A percentile compares a stretch with the other conserved stretches of the same genome.
These are phyloP conservation scores for Drosophila kanapiae DNA, from an alignment of 1,140 invertebrate genomes.

Conservation along the genomic window DNA sequence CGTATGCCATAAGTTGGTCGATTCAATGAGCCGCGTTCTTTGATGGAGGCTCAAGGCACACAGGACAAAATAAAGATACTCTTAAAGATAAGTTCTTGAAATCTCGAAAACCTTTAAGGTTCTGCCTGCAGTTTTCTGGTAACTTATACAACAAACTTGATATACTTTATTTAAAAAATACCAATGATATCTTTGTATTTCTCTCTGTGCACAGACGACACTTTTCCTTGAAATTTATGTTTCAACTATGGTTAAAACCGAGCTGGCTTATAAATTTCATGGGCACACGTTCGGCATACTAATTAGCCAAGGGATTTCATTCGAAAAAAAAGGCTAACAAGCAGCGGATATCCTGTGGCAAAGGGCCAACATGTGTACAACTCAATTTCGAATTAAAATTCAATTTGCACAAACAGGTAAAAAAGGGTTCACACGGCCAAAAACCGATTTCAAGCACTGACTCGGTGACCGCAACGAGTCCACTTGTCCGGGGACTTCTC, in stretches of 20 bases:
- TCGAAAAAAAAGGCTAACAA: slow-evolving; percentile 47
- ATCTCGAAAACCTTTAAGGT: no score
- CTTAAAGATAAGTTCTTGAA: not conserved
- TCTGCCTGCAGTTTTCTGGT: not conserved
- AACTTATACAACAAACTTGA: no score
- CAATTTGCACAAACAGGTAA: slow-evolving; percentile 70
- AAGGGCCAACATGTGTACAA: slow-evolving; percentile 66
- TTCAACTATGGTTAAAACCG: slow-evolving; percentile 26
- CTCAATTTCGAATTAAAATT: slow-evolving; percentile 74
- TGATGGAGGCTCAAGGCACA: slow-evolving; percentile 18
- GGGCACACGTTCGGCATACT: slow-evolving; percentile 62
- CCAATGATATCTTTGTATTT: not conserved
- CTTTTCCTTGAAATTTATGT: slow-evolving; percentile 52
- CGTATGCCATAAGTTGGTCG: slow-evolving; percentile 52
- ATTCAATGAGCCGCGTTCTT: slow-evolving; percentile 53
- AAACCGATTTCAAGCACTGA: slow-evolving; percentile 1
- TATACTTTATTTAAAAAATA: not conserved
- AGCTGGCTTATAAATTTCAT: slow-evolving; percentile 45
- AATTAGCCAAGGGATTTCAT: slow-evolving; percentile 51
- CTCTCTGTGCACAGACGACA: slow-evolving; percentile 16
- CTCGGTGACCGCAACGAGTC: slow-evolving; percentile 23
- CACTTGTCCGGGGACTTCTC: slow-evolving; percentile 28
- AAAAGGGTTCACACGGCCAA: slow-evolving; percentile 24
- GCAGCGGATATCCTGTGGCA: slow-evolving; percentile 76
- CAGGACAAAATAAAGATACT: not conserved